Percentiles rank a stretch among this genome's conserved stretches.
These are phyloP conservation scores for Hemibagrus wyckioides DNA, from an alignment of 2,113 vertebrate species.

Conservation along the genomic window DNA sequence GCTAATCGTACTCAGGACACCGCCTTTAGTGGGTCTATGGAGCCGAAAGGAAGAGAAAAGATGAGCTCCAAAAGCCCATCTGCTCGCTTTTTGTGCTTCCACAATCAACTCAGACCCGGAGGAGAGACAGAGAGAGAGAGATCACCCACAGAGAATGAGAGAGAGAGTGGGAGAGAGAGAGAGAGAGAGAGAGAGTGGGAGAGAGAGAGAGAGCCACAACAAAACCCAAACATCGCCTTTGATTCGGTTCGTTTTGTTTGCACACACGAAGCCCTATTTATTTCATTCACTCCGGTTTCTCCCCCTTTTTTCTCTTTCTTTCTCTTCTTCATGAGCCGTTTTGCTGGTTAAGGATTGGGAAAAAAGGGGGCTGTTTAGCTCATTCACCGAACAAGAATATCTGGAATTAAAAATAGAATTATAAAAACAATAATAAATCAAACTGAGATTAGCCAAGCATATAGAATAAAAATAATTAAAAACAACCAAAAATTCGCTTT, in stretches of 20 bases:
- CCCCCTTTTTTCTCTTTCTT: neutral
- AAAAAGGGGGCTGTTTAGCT: neutral
- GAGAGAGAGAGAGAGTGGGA: conserved; percentile 7
- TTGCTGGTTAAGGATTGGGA: neutral
- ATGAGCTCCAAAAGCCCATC: conserved; percentile 79
- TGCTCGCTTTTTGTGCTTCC: conserved; percentile 79
- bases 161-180: conserved; percentile 64
- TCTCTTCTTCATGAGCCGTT: neutral
- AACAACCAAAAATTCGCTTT: neutral
- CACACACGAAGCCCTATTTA: conserved; percentile 84
- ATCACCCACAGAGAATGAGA: conserved; percentile 43
- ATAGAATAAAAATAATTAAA: neutral
- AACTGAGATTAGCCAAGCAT: neutral
- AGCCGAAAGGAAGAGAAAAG: conserved; percentile 33
- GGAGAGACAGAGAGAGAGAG: conserved; percentile 34
- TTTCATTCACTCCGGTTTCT: conserved; percentile 85
- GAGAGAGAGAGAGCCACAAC: conserved; percentile 57
- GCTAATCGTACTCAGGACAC: conserved; percentile 42
- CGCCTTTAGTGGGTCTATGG: conserved; percentile 37
- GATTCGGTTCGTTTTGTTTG: conserved; percentile 84
- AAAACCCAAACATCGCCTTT: conserved; percentile 79
- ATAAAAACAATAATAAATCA: neutral
- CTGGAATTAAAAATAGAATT: neutral
- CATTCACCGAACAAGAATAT: neutral
- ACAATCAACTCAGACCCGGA: conserved; percentile 81